Conservation (phyloP, 2,888 invertebrate genomes). For the Rhorus exstirpatorius region DNA sequence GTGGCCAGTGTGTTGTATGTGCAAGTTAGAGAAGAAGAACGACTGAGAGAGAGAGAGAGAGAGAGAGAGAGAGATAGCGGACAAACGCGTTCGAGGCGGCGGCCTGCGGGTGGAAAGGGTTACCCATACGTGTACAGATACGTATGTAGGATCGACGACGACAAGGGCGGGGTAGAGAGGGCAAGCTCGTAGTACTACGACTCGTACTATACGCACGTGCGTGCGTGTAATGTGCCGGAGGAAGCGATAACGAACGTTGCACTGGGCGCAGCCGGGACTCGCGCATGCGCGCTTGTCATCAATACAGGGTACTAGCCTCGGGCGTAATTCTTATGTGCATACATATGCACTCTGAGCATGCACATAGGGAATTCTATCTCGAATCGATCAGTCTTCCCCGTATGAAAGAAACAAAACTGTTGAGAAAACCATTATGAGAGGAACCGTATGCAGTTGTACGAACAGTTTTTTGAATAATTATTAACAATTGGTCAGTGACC, state of each 20-base stretch:
- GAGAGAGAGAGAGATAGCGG: conserved; percentile 21
- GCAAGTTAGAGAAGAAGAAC: conserved; percentile 9
- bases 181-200: conserved; percentile 82
- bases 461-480: too few relatives aligned
- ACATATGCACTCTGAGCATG: neutral
- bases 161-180: conserved; percentile 66
- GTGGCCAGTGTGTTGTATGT: conserved; percentile 19
- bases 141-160: conserved; percentile 31
- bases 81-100: conserved; percentile 9
- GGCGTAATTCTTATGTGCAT: conserved; percentile 15
- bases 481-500: too few relatives aligned
- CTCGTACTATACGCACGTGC: conserved; percentile 84
- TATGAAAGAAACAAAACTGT: neutral
- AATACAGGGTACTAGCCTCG: conserved; percentile 38
- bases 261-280: conserved; percentile 72
- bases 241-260: conserved; percentile 78
- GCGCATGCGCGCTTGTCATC: conserved; percentile 55
- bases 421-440: too few relatives aligned
- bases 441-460: too few relatives aligned
- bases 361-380: neutral
- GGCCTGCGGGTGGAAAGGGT: conserved; percentile 38
- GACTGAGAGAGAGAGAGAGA: conserved; percentile 21
- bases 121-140: neutral
- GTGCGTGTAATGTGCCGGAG: conserved; percentile 74
- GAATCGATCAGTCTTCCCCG: neutral